Evolutionary conservation across 2,113 vertebrate species (phyloP), one percentile per base, ranked within the genome.

Genomic region (Aix galericulata): DNA sequence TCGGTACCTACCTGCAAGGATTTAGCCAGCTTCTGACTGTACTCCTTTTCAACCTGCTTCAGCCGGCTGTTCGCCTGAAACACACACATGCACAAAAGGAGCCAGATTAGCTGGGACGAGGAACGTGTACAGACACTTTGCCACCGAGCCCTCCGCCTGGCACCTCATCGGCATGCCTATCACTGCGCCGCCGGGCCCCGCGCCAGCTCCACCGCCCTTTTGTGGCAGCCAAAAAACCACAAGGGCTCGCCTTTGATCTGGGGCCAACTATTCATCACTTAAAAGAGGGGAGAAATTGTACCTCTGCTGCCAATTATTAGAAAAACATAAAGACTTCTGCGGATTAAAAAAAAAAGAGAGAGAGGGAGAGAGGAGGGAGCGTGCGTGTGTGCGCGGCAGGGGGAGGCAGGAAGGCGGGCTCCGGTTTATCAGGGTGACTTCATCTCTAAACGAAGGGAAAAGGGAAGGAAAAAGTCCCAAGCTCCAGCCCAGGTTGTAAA

Each of bases 251-350:
- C 98, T 99, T 98, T 99, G 98, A 99, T 99, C 98, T 96, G 63
- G 3, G 68, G 98, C 99, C 99, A 99, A 98, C 98, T 98, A 98
- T 98, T 99, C 98, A 99, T 98, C 98, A 97, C 98, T 98, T 98
- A 98, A 98, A 98, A 99, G 98, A 98, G 97, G 92, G 96, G 97
- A 97, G 96, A 98, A 98, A 97, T 96, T 81, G 94, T 94, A 97
- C 93, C 95, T 98, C 97, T 97, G 98, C 96, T 98, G 98, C 98
- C 98, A 98, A 98, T 98, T 98, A 98, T 97, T 98, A 98, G 97
- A 92, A 97, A 98, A 98, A 98, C 97, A 98, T 93, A 97, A 97
- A 87, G 97, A 97, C 96, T 97, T 97, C 93, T 96, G 93, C 7
- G 59, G 97, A 91, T 87, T 94, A 38, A 87, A 92, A 82, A 84